Base-by-base conservation (phyloP, 2,113 vertebrate genomes). In the Hydrochoerus hydrochaeris region DNA sequence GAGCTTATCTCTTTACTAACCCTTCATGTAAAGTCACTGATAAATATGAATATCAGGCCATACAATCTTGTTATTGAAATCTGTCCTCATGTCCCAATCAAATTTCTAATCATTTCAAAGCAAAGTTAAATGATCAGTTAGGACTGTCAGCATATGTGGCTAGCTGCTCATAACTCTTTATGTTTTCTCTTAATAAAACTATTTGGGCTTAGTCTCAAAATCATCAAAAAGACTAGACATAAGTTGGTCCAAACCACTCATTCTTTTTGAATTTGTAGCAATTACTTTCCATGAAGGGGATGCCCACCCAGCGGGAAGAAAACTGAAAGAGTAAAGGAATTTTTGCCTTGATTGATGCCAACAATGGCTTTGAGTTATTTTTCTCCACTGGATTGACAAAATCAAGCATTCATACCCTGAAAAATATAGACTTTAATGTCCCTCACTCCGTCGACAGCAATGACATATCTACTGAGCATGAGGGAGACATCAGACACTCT, bases 251-350 rank as follows among this genome's bases (percentile, higher is more conserved):
- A 95, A 96, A 95, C 87, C 88, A 85, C 82, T 95, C 86, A 92
- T 94, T 88, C 85, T 85, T 96, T 94, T 60, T 94, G 41, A 65
- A 89, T 93, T 49, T 95, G 57, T 95, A 95, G 69, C 71, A 80
- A 94, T 81, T 94, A 54, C 81, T 97, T 97, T 95, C 54, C 71
- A 35, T 24, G 1, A 90, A 95, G 46, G 52, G 9, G n/a, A 96
- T 97, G 96, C 63, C 95, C 77, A 97, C 96, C 77, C 90, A 95
- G 46, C 52, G 62, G 90, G 92, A 88, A 90, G 90, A 73, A 86
- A 84, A 28, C 19, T 38, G 90, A 67, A 91, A 85, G 49, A 90
- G 52, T 3, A 5, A 71, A 95, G 77, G 38, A 93, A 96, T 92
- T 75, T 86, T 90, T 82, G 54, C 82, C 65, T 88, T 85, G 20